These are phyloP conservation scores for Coccyzus lansbergi DNA, from an alignment of 2,797 vertebrate species.

Conservation along the genomic window DNA sequence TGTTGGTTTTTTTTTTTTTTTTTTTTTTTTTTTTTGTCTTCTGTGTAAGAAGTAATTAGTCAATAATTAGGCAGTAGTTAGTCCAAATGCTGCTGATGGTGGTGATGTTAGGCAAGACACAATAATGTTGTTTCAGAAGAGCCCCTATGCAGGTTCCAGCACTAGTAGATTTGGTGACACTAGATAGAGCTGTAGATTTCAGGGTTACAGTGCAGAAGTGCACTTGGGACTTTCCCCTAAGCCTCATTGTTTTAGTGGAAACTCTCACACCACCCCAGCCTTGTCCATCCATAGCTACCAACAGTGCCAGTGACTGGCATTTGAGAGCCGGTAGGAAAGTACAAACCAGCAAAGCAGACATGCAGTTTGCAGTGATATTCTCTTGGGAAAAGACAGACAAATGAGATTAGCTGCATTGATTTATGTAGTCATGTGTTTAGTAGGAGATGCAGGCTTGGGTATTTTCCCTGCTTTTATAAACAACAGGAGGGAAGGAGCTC, in stretches of 20 bases:
- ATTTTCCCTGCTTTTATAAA: background rate
- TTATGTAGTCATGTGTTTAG: background rate
- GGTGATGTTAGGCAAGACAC: background rate
- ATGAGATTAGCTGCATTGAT: background rate
- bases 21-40: background rate
- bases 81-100: background rate
- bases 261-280: background rate
- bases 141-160: background rate
- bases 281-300: background rate
- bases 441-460: background rate
- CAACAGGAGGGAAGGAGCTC: background rate
- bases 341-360: background rate
- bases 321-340: background rate
- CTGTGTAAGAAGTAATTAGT: too few species aligned
- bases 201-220: background rate
- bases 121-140: background rate
- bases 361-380: background rate
- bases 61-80: background rate
- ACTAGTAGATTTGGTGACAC: background rate
- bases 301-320: background rate
- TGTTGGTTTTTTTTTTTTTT: background rate
- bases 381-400: background rate
- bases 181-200: background rate
- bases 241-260: background rate
- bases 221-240: background rate